Evolutionary conservation across 2,113 vertebrate genomes (phyloP), one percentile per base, ranked within the genome.

Genomic region (Octodon degus): DNA sequence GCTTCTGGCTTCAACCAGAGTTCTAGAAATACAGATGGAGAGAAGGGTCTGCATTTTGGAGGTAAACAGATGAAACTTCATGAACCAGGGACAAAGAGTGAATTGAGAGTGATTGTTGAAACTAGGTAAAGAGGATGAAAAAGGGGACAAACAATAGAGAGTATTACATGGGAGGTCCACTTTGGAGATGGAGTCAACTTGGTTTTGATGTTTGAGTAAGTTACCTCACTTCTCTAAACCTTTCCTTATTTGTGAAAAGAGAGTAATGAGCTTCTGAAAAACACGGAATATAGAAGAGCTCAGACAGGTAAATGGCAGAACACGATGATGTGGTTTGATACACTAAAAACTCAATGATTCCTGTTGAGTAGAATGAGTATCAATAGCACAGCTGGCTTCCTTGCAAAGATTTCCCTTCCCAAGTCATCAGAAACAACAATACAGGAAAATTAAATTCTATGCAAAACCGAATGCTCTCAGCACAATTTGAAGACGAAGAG

Each of bases 1-100:
- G 70, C 67, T 90, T 96, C 82, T 95, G n/a, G 22, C 37, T 92
- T 88, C 40, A 84, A 81, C 25, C 55, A 72, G 27, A 43, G n/a
- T 92, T 40, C 34, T 22, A 25, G 90, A 86, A 77, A 92, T 88
- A 58, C n/a, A 82, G 55, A 63, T 25, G 32, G 67, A 72, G 55
- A 55, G 22, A 82, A 86, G 37, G 25, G 77, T 85, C 76, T 55
- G 12, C 1, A 5, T 43, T 70, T 70, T 58, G 70, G 32, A 90
- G 9, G 25, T 27, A 47, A 4, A 72, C 3, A 22, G 43, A 68
- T 70, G 88, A 95, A 89, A 60, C 34, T 74, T 84, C 43, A 40
- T 60, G 50, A 24, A 14, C n/a, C 34, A 88, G 30, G 62, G 87
- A 88, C 30, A 11, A 68, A 88, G 20, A 32, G 62, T 55, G 37